Evolutionary conservation across 2,888 invertebrate genomes (phyloP).

Genomic region (Druceiella hillmani): DNA sequence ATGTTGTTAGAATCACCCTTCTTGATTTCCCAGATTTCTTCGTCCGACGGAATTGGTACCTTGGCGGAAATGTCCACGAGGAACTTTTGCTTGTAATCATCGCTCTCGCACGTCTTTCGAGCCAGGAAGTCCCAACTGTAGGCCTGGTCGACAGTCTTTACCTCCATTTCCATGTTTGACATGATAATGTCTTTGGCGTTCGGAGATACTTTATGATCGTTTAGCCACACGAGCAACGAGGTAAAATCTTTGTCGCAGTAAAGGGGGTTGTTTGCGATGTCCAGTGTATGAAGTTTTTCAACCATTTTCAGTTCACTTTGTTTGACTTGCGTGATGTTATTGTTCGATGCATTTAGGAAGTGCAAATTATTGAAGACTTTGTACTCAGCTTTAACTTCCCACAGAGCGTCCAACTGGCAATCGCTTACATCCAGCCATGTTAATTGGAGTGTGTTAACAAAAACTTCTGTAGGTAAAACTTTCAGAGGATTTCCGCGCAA

Average conservation of each 20-base stretch:
- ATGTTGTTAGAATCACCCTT: no score
- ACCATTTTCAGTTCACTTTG: constrained; percentile 54
- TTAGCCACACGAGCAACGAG: constrained; percentile 60
- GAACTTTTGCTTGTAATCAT: constrained; percentile 31
- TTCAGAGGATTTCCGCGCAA: constrained; percentile 68
- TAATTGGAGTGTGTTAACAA: constrained; percentile 56
- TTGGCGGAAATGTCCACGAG: neutral
- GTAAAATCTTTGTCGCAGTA: constrained; percentile 64
- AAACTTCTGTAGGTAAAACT: constrained; percentile 60
- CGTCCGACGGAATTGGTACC: constrained; percentile 33
- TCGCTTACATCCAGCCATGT: constrained; percentile 66
- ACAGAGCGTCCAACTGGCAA: constrained; percentile 60
- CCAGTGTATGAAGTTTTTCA: constrained; percentile 53
- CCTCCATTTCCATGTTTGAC: constrained; percentile 38
- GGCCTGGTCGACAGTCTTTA: constrained; percentile 35
- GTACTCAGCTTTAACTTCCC: constrained; percentile 58
- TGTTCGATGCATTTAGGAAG: constrained; percentile 55
- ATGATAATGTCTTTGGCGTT: constrained; percentile 38
- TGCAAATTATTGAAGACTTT: constrained; percentile 50
- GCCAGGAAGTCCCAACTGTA: constrained; percentile 47
- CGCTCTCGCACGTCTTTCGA: constrained; percentile 40
- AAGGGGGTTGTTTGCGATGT: constrained; percentile 61
- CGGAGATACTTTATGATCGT: constrained; percentile 52
- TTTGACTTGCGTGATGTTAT: constrained; percentile 52
- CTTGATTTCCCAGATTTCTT: constrained; percentile 48